Conservation (phyloP, 2,113 vertebrate genomes). For the Formicarius rufipectus region DNA sequence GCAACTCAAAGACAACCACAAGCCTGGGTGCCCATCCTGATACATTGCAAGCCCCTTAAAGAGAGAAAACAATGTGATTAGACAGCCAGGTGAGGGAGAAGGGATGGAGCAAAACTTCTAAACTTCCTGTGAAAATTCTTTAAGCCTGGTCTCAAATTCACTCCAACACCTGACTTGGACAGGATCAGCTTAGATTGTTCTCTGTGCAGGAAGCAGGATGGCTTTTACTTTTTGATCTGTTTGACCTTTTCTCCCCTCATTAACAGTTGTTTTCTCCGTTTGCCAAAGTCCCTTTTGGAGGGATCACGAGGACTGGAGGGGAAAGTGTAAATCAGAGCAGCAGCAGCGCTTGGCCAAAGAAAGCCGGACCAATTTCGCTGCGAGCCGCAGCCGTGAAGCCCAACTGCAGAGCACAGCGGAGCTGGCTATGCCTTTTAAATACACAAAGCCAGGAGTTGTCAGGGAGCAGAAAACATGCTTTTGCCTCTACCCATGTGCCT, state of each 20-base stretch:
- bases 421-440: background rate
- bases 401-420: background rate
- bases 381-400: background rate
- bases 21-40: background rate
- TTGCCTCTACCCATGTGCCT: background rate
- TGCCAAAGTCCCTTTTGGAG: background rate
- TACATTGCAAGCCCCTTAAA: background rate
- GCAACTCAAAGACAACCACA: background rate
- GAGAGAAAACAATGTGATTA: background rate
- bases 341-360: background rate
- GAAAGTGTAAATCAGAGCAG: background rate
- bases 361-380: background rate
- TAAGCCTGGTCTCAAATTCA: background rate
- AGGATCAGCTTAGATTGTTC: background rate
- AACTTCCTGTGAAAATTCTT: background rate
- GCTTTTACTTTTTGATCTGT: background rate
- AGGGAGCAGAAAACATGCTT: background rate
- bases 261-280: background rate
- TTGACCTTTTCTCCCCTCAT: background rate
- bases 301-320: rapidly evolving
- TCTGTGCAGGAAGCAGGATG: background rate
- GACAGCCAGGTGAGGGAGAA: background rate
- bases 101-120: background rate
- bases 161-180: background rate
- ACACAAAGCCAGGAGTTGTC: background rate